phyloP scores from a whole-genome alignment of 2,797 vertebrate genomes.

The Gallinago nigripennis region DNA sequence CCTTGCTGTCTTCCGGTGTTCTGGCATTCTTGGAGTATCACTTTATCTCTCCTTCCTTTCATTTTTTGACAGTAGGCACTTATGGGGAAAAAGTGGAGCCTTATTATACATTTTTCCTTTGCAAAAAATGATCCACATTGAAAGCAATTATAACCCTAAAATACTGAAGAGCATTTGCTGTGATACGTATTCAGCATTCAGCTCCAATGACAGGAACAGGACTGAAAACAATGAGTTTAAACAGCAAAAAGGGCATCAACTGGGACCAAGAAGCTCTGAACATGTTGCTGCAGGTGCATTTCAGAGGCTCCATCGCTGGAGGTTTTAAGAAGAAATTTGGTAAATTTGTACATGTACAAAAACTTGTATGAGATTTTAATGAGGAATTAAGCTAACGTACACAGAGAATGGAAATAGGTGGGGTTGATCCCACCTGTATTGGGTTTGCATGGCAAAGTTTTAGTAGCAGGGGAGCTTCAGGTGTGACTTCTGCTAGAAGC shows the following conservation, averaged over 20 bases:
- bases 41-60: not conserved
- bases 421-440: not conserved
- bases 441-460: not conserved
- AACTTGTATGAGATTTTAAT: not conserved
- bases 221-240: not conserved
- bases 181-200: not conserved
- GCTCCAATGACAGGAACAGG: not conserved
- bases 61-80: not conserved
- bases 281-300: not conserved
- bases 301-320: not conserved
- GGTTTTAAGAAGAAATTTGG: not conserved
- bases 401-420: not conserved
- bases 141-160: not conserved
- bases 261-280: not conserved
- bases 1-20: not conserved
- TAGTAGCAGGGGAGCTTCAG: not conserved
- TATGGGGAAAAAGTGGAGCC: not conserved
- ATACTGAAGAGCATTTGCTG: not conserved
- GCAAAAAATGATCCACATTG: not conserved
- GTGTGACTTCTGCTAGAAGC: not conserved
- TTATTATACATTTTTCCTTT: not conserved
- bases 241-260: not conserved
- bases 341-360: rapidly evolving
- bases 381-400: not conserved
- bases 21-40: not conserved